Conservation (phyloP, 1,140 invertebrate genomes). For the Coelopa frigida region DNA sequence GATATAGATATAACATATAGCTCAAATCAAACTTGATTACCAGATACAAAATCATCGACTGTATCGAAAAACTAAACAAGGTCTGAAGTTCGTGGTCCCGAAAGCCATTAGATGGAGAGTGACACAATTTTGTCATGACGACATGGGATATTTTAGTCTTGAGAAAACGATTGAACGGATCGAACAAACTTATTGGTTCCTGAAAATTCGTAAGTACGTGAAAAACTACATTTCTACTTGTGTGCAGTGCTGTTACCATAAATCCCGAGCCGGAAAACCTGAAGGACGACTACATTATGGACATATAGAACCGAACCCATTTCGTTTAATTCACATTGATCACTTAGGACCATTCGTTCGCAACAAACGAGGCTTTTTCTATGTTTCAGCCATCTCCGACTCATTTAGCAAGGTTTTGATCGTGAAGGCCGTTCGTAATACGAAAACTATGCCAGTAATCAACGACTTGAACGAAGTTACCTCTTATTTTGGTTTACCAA, state of each 20-base stretch:
- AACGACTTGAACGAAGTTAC: slow-evolving; percentile 17
- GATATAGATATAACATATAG: not conserved
- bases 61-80: not conserved
- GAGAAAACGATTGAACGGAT: slow-evolving; percentile 23
- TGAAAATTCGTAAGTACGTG: slow-evolving; percentile 22
- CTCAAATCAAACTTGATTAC: slow-evolving; percentile 10
- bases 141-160: slow-evolving; percentile 22
- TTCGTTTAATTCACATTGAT: slow-evolving; percentile 29
- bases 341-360: slow-evolving; percentile 29
- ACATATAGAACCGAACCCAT: slow-evolving; percentile 25
- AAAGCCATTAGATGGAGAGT: slow-evolving; percentile 12
- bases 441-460: slow-evolving; percentile 22
- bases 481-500: slow-evolving; percentile 15
- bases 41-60: slow-evolving; percentile 4
- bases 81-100: slow-evolving; percentile 7
- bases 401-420: slow-evolving; percentile 22
- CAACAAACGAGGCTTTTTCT: slow-evolving; percentile 34
- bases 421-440: slow-evolving; percentile 12
- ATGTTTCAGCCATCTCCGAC: slow-evolving; percentile 45
- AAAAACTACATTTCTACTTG: slow-evolving; percentile 18
- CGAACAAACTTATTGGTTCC: slow-evolving; percentile 24
- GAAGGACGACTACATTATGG: slow-evolving; percentile 24
- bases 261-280: slow-evolving; percentile 16
- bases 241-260: slow-evolving; percentile 23
- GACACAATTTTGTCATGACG: slow-evolving; percentile 17